Conservation (phyloP, 2,113 vertebrate species). For the Rallus limicola region DNA sequence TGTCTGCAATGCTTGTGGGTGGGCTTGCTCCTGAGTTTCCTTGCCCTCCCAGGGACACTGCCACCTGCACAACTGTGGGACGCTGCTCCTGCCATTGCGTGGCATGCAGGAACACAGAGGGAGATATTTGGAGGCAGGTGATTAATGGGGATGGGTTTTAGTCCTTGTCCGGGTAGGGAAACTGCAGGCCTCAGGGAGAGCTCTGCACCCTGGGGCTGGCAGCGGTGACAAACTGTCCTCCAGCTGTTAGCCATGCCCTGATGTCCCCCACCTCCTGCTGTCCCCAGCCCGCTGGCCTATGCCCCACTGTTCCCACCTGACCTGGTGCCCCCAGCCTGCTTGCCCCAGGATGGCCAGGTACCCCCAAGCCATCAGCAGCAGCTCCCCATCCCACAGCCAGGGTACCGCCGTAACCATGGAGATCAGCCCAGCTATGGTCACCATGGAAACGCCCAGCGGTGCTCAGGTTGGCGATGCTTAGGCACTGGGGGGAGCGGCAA, state of each 20-base stretch:
- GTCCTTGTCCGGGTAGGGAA: background rate
- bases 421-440: background rate
- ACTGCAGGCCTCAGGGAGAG: background rate
- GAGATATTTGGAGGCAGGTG: background rate
- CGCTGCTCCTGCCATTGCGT: accelerated
- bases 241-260: background rate
- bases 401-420: background rate
- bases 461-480: slow-evolving; percentile 2
- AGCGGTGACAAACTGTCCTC: background rate
- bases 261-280: background rate
- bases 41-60: background rate
- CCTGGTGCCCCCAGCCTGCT: accelerated
- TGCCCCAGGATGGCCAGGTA: background rate
- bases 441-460: slow-evolving; percentile 1
- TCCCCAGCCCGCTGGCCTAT: background rate
- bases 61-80: background rate
- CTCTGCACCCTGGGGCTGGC: background rate
- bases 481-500: background rate
- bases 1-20: background rate
- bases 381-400: slow-evolving; percentile 9
- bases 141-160: background rate
- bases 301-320: background rate
- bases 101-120: accelerated
- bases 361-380: background rate
- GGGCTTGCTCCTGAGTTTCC: background rate